A percentile compares a stretch with the other conserved stretches of the same genome.
Conservation (phyloP, 2,888 invertebrate genomes). For the Hydrotaea cyrtoneurina region DNA sequence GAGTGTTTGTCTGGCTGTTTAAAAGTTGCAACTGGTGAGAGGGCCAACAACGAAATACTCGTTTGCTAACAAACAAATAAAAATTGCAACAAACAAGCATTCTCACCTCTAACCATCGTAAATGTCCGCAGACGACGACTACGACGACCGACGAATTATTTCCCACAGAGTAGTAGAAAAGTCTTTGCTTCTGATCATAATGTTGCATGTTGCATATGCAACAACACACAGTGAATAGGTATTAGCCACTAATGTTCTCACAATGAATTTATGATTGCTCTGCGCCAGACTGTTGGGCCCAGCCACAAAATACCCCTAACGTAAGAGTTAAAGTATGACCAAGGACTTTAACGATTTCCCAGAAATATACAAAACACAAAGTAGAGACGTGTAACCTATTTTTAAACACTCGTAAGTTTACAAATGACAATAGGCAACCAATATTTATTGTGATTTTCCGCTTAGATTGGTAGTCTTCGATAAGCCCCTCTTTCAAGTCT, state of each 20-base stretch:
- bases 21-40: not conserved
- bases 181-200: not conserved
- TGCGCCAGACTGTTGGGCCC: constrained; percentile 48
- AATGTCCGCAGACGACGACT: not conserved
- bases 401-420: not conserved
- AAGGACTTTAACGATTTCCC: not conserved
- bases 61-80: not conserved
- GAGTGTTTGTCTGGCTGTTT: constrained; percentile 4
- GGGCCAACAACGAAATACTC: not conserved
- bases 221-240: constrained; percentile 43
- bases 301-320: constrained; percentile 25
- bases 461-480: not conserved
- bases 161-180: not conserved
- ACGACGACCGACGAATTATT: not conserved
- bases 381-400: not conserved
- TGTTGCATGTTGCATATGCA: constrained; percentile 65
- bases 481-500: not conserved
- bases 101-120: not conserved
- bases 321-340: not conserved
- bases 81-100: constrained; percentile 14
- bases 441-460: constrained; percentile 8
- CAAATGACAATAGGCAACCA: constrained; percentile 29
- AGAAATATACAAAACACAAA: not conserved
- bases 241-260: constrained; percentile 64
- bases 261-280: constrained; percentile 68